Base-by-base conservation (phyloP, 2,113 vertebrate genomes). In the Plotosus lineatus region DNA sequence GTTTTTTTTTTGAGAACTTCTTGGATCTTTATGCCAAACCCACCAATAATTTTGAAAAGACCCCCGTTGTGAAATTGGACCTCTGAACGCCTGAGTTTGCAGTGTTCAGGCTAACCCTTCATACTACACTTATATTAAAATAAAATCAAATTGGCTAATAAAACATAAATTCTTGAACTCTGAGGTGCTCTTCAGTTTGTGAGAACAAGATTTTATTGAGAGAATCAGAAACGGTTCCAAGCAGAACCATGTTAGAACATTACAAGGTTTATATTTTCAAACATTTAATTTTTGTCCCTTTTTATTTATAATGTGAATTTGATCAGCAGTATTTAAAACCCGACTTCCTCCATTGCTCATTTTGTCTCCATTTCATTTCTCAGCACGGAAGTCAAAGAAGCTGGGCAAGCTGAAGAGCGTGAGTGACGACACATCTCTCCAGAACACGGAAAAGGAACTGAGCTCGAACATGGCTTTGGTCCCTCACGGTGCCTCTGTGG, bases 311-410 rank as follows among this genome's bases (percentile, higher is more conserved):
- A 40, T 28, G 21, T 10, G 23, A 21, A 51, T 73, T 31, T n/a
- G 4, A 33, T 33, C 9, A 50, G 6, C 33, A 48, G 19, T 2
- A 51, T 15, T 17, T 7, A 12, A 36, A 48, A 63, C 28, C 26
- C 26, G 23, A 46, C 23, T 46, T 5, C 5, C 12, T 6, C 21
- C 31, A 7, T 69, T 66, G 15, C 36, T 48, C 23, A 60, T 9
- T 31, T 14, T 53, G 21, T 46, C 56, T 58, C 46, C 1, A 72
- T 74, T 40, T 83, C 87, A 77, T 23, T 72, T 85, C 15, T 31
- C 91, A 99, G 98, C 98, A 42, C 95, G 98, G 0, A 99, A 99
- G 90, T 98, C 97, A 15, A 99, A 99, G 90, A 99, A 99, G 89
- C 82, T 98, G 88, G 97, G 97, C 3, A 98, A 99, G 85, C 93